Evolutionary conservation across 2,113 vertebrate genomes (phyloP).

Genomic region (Plotosus lineatus): DNA sequence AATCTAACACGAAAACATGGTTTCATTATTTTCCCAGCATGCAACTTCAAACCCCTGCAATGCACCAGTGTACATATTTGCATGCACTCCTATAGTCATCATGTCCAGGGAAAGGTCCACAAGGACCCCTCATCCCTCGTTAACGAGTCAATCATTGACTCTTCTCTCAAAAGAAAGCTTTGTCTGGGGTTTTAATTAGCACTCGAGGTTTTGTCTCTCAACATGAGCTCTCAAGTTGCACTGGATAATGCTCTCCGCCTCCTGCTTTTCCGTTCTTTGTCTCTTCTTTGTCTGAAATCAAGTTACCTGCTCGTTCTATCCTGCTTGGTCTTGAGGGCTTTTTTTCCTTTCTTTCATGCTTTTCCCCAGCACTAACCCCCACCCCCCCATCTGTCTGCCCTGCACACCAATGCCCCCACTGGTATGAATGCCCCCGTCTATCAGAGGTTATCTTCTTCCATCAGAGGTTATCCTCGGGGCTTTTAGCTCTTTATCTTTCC

Average conservation of each 20-base stretch:
- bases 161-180: conserved; percentile 5
- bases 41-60: not conserved
- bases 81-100: not conserved
- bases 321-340: not conserved
- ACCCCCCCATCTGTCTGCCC: conserved; percentile 13
- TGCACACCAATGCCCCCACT: conserved; percentile 12
- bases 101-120: conserved; percentile 9
- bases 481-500: conserved; percentile 32
- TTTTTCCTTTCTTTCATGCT: not conserved
- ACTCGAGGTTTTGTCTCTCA: not conserved
- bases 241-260: conserved; percentile 11
- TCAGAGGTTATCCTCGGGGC: conserved; percentile 32
- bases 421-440: not conserved
- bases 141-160: not conserved
- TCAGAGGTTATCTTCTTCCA: conserved; percentile 16
- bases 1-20: not conserved
- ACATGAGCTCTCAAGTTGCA: not conserved
- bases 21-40: not conserved
- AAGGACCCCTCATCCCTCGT: conserved; percentile 13
- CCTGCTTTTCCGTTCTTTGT: conserved; percentile 25
- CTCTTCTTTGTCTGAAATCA: conserved; percentile 45
- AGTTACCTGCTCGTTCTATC: conserved; percentile 38
- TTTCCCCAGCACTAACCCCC: not conserved
- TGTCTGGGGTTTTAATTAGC: conserved; percentile 11
- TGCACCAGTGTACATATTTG: conserved; percentile 28